Base-by-base conservation (phyloP, 2,797 vertebrate species). In the Borostomias antarcticus region DNA sequence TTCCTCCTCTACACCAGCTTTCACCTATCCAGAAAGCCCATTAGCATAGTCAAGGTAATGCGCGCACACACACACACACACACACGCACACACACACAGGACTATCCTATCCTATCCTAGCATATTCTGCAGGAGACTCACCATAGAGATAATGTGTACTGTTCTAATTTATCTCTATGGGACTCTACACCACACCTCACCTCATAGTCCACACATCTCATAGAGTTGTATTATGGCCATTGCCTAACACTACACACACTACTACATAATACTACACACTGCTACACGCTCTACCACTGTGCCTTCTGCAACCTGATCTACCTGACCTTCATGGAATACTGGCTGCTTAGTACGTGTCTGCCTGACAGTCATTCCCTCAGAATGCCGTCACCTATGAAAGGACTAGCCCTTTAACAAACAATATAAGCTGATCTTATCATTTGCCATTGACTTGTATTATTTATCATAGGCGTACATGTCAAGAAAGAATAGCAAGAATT, bases 21-120 rank as follows among this genome's bases (percentile, higher is more conserved):
- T 70, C 97, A 98, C 84, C 93, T 98, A 51, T 98, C 97, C 77
- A 90, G 97, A 82, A 98, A 98, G 81, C 96, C 96, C 68, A 95
- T 98, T 81, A 98, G 96, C 79, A 93, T 98, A 0, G 93, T 98
- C 60, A 98, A 98, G 95, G 97, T 98, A 85, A 62, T 11, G 15
- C 57, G 4, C n/a, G 23, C 17, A 48, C 13, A 35, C 35, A 56
- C 59, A 47, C 43, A 17, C 43, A 64, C 29, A 19, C 15, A 13
- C 23, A 26, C 29, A 32, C 45, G 30, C 35, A 51, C 29, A 35
- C 47, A 35, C 43, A 45, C 45, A 30, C 28, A 11, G 15, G 40
- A 13, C 40, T 45, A 17, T 45, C 15, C 40, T 4, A 15, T 45
- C n/a, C 17, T 45, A 17, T 5, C 37, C 17, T 28, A 48, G 3